phyloP scores from a whole-genome alignment of 64 coral and sea anemone genomes.

The Acropora tenuis region DNA sequence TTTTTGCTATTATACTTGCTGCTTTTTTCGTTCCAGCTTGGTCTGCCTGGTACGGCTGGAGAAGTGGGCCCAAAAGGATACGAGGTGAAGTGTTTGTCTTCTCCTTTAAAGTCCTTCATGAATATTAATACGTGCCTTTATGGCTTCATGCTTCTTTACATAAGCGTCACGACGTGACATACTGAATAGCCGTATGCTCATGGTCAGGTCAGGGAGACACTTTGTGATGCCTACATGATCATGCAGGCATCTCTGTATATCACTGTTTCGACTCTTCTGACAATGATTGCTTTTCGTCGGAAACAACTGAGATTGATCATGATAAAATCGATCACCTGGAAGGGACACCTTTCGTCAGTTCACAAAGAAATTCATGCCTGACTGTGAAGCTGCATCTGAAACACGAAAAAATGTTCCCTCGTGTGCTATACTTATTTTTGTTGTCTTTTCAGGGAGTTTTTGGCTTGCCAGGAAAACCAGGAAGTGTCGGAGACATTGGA shows the following conservation, averaged over 20 bases:
- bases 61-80: conserved; percentile 19
- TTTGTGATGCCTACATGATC: no score
- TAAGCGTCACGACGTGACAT: no score
- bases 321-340: no score
- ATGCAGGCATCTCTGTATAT: no score
- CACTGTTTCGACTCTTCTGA: no score
- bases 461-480: conserved; percentile 9
- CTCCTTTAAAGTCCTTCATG: no score
- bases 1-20: background rate
- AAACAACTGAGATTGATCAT: no score
- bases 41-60: background rate
- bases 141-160: no score
- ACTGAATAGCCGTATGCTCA: no score
- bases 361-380: background rate
- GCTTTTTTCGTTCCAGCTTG: background rate
- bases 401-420: background rate
- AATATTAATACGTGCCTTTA: no score
- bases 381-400: background rate
- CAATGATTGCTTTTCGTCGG: no score
- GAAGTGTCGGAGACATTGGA: conserved; percentile 22
- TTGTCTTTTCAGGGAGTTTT: background rate
- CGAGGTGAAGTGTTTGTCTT: background rate
- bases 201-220: no score
- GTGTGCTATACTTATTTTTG: background rate
- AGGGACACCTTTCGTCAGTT: background rate